Evolutionary conservation across 2,888 invertebrate genomes (phyloP).

Genomic region (Athalia rosae): DNA sequence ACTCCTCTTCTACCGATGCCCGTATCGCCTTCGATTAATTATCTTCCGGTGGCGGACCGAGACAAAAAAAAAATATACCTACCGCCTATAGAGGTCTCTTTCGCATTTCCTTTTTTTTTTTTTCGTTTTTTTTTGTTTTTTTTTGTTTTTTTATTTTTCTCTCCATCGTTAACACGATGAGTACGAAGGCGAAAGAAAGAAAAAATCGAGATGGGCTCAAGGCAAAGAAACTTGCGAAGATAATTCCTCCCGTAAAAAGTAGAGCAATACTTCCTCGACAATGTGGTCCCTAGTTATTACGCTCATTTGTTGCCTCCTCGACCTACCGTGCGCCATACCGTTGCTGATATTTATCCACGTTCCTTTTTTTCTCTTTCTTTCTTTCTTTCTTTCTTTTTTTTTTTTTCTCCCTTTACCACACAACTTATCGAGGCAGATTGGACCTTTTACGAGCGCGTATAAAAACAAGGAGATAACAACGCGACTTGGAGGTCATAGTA

Average conservation of each 20-base stretch:
- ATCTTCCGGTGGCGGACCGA: too few species aligned
- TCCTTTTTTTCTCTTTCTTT: slow-evolving; percentile 15
- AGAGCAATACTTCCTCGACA: slow-evolving; percentile 56
- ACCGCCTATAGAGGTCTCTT: too few species aligned
- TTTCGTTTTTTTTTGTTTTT: too few species aligned
- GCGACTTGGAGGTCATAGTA: neutral
- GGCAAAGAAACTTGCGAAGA: slow-evolving; percentile 36
- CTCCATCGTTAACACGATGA: neutral
- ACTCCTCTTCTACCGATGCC: too few species aligned
- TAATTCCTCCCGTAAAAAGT: slow-evolving; percentile 56
- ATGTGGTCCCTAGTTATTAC: slow-evolving; percentile 53
- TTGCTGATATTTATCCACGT: slow-evolving; percentile 46
- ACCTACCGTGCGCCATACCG: slow-evolving; percentile 28
- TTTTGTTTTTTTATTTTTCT: too few species aligned
- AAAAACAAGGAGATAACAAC: slow-evolving; percentile 51
- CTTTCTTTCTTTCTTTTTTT: neutral
- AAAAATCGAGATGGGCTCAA: neutral
- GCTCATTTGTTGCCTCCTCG: slow-evolving; percentile 52
- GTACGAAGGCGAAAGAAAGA: neutral
- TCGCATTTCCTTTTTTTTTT: too few species aligned
- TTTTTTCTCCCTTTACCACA: neutral
- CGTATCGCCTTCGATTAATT: too few species aligned
- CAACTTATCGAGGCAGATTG: slow-evolving; percentile 50
- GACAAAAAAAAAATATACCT: too few species aligned
- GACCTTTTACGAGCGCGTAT: slow-evolving; percentile 48